These are phyloP conservation scores for Diprion similis DNA, from an alignment of 1,140 invertebrate species.

Conservation along the genomic window DNA sequence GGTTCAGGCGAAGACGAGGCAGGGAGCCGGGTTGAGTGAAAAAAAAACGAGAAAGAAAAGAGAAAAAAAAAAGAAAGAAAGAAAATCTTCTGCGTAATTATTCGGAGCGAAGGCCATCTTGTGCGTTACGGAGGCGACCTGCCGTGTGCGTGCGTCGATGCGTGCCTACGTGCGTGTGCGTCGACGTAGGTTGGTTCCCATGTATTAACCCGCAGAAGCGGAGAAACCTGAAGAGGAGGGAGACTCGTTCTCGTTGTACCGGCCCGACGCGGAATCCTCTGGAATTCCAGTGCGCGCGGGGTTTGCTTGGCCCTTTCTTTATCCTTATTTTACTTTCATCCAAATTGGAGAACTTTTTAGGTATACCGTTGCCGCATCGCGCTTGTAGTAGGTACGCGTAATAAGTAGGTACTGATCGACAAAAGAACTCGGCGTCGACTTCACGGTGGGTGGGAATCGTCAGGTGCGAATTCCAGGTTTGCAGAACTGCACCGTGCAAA, in stretches of 20 bases:
- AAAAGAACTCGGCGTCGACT: no score
- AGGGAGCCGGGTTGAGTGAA: no score
- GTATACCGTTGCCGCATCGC: no score
- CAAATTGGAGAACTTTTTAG: no score
- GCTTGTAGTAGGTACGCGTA: no score
- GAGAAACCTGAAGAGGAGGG: constrained; percentile 13
- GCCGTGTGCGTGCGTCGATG: constrained; percentile 30
- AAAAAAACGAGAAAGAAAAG: no score
- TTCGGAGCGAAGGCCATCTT: constrained; percentile 50
- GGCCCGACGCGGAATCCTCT: constrained; percentile 48
- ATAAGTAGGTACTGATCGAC: no score
- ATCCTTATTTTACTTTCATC: neutral
- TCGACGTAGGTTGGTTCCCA: neutral
- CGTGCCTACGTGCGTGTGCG: constrained; percentile 18
- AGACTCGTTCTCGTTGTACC: constrained; percentile 47
- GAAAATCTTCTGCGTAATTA: constrained; percentile 52
- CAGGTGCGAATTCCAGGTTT: no score
- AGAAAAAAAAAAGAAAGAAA: no score
- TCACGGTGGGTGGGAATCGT: no score
- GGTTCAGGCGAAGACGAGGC: no score
- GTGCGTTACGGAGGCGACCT: constrained; percentile 38
- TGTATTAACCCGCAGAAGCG: constrained; percentile 10
- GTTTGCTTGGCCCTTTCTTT: neutral
- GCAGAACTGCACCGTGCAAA: no score
- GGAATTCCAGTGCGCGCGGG: constrained; percentile 36